Evolutionary conservation across 2,113 vertebrate genomes (phyloP).

Genomic region (Callipepla squamata): DNA sequence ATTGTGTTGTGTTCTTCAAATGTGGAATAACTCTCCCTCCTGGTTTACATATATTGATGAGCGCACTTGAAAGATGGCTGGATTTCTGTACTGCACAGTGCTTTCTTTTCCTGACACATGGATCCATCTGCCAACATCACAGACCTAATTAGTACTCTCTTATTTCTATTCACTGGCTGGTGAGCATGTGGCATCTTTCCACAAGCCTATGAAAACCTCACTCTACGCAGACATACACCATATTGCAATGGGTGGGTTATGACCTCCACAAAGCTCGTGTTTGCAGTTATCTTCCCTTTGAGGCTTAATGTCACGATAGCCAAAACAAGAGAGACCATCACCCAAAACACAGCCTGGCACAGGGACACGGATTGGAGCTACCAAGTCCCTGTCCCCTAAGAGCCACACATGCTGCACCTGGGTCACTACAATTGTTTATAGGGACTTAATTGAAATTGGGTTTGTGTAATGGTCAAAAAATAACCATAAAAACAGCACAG

Average conservation of each 20-base stretch:
- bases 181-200: constrained; percentile 50
- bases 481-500: neutral
- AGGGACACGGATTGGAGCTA: accelerated
- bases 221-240: neutral
- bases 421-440: neutral
- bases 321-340: constrained; percentile 45
- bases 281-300: neutral
- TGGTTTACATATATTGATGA: neutral
- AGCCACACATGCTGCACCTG: neutral
- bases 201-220: constrained; percentile 23
- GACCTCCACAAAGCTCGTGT: neutral
- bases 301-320: constrained; percentile 29
- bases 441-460: accelerated
- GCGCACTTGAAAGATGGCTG: neutral
- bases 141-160: constrained; percentile 49
- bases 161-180: neutral
- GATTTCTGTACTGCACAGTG: neutral
- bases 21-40: constrained; percentile 26
- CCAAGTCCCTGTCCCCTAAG: accelerated
- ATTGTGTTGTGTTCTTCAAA: neutral
- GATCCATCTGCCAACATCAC: constrained; percentile 44
- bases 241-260: constrained; percentile 3
- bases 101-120: constrained; percentile 36
- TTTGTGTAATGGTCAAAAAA: neutral
- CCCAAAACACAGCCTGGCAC: constrained; percentile 50